These are phyloP conservation scores for Uropetala carovei DNA, from an alignment of 2,888 invertebrate species.

Conservation along the genomic window DNA sequence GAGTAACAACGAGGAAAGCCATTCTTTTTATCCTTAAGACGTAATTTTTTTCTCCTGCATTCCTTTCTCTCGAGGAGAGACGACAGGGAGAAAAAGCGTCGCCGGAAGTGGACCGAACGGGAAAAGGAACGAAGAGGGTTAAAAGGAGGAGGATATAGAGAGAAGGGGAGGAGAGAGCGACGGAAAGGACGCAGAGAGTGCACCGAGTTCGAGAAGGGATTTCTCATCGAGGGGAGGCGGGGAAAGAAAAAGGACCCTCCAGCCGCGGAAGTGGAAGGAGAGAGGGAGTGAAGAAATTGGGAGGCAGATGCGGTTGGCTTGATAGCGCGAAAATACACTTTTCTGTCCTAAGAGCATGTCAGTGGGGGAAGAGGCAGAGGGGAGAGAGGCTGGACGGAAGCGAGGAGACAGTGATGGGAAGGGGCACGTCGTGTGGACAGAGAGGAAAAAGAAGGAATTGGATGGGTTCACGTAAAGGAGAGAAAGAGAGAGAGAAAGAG, in stretches of 20 bases:
- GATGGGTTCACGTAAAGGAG: background rate
- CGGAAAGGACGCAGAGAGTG: background rate
- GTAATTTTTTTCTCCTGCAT: background rate
- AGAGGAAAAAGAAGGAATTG: background rate
- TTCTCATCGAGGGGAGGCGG: background rate
- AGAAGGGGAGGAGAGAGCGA: background rate
- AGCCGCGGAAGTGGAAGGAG: background rate
- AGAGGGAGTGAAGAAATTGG: background rate
- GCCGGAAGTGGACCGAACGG: background rate
- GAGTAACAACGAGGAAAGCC: background rate
- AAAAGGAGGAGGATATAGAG: background rate
- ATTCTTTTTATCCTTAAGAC: background rate
- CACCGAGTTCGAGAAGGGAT: background rate
- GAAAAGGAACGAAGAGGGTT: background rate
- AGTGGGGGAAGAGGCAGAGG: background rate
- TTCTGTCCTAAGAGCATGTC: background rate
- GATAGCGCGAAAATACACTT: conserved; percentile 21
- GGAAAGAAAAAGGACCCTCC: background rate
- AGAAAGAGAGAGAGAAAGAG: background rate
- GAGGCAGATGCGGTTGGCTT: background rate
- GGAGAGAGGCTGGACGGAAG: too few relatives aligned
- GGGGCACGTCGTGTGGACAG: background rate
- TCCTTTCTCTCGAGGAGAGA: background rate
- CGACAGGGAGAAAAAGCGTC: conserved; percentile 9
- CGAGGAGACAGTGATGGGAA: too few relatives aligned